Base-by-base conservation (phyloP, 1,140 invertebrate species). In the Aricia agestis region DNA sequence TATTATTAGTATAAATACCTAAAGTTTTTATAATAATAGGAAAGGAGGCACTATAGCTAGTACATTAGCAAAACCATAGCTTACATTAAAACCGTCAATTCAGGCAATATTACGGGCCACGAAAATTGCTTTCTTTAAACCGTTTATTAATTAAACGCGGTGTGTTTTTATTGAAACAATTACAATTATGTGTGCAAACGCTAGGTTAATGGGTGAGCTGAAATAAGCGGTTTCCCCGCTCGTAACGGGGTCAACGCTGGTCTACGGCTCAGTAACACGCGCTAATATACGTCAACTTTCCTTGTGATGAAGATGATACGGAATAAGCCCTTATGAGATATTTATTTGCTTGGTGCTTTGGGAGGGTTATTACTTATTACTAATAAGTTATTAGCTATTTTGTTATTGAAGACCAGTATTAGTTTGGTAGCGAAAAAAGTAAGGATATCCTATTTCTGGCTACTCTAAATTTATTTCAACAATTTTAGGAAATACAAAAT, bases 121-220 rank as follows among this genome's bases (percentile, higher is more conserved):
- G 45, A 4, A 52, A 52, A 52, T 52, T 52, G 45, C 45, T 52
- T 52, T 52, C 45, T 52, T 52, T 52, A 13, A 52, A 52, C 10
- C 13, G 45, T 52, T 13, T 52, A 52, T 52, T 19, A 63, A 18
- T 63, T 63, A 63, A 19, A 19, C 19, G 45, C 59, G 17, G 10
- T 19, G 59, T 63, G 19, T 63, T 63, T 59, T 63, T 63, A 63
- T 63, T 63, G 59, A 63, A 63, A 63, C 59, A 63, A 63, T 19
- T 63, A 63, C 59, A 25, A 63, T 63, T 63, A 63, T 63, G 59
- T 63, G 59, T 63, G 59, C 59, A 63, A 63, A 19, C 18, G 59
- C 18, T 25, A 63, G 59, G 18, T 63, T 63, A 63, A 63, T 63
- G 59, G 19, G 59, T 25, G 59, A 25, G 17, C 17, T 63, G 59